These are phyloP conservation scores for Helleia helle DNA, from an alignment of 2,888 invertebrate species.

Conservation along the genomic window DNA sequence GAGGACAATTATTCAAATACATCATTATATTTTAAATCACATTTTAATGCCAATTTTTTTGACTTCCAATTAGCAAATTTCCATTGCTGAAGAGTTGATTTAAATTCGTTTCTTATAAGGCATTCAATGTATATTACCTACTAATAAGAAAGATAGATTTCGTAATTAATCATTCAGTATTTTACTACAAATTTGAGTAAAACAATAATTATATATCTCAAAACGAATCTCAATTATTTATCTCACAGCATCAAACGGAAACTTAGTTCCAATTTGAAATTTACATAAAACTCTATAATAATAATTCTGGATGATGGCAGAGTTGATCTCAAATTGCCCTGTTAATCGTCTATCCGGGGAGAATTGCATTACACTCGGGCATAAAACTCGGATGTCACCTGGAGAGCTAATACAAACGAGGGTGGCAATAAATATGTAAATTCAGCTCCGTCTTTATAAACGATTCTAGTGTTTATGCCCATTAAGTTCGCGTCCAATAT, in stretches of 20 bases:
- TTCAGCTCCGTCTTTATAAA: constrained; percentile 23
- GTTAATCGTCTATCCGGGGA: constrained; percentile 34
- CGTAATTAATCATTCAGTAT: no score
- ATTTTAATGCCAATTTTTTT: no score
- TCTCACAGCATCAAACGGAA: constrained; percentile 1
- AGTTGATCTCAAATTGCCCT: constrained; percentile 34
- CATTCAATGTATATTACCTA: no score
- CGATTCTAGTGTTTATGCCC: constrained; percentile 22
- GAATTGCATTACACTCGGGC: constrained; percentile 36
- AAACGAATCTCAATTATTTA: no score
- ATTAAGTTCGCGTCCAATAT: constrained; percentile 20
- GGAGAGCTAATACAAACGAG: constrained; percentile 28
- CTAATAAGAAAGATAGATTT: no score
- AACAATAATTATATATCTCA: no score
- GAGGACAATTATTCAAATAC: no score
- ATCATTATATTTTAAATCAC: no score
- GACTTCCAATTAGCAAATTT: no score
- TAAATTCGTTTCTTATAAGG: no score
- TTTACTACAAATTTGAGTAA: no score
- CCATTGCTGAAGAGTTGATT: no score
- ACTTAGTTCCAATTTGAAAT: constrained; percentile 16
- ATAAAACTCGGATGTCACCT: constrained; percentile 29
- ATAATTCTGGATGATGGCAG: constrained; percentile 19
- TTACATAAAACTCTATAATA: constrained; percentile 19
- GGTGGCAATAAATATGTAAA: constrained; percentile 55